Evolutionary conservation across 2,888 invertebrate species (phyloP).

Genomic region (Cylloceria caligata): DNA sequence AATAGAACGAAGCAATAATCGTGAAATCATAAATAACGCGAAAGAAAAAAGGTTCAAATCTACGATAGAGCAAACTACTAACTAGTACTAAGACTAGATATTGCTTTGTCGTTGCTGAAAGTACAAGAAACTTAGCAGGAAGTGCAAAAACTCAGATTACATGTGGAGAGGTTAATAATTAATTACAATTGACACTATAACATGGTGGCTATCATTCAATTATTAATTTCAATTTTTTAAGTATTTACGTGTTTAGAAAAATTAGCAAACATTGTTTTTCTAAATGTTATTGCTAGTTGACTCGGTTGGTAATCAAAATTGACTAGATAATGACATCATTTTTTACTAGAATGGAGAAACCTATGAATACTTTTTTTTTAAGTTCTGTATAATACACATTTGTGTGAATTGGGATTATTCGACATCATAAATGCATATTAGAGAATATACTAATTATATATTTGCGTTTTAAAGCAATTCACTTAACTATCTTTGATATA

Average conservation of each 20-base stretch:
- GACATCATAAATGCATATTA: slow-evolving; percentile 17
- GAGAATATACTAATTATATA: slow-evolving; percentile 31
- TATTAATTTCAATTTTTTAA: neutral
- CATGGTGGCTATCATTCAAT: too few relatives aligned
- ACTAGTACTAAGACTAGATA: slow-evolving; percentile 66
- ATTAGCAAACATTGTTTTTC: neutral
- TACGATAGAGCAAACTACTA: slow-evolving; percentile 52
- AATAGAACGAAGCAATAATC: slow-evolving; percentile 77
- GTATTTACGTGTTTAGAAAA: neutral
- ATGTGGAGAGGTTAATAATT: neutral
- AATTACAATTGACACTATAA: neutral
- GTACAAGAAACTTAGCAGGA: slow-evolving; percentile 1
- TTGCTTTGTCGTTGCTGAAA: slow-evolving; percentile 10
- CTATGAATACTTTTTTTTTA: slow-evolving; percentile 14
- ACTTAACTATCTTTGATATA: slow-evolving; percentile 79
- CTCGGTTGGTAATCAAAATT: neutral
- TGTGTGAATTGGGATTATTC: slow-evolving; percentile 41
- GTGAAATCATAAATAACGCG: slow-evolving; percentile 64
- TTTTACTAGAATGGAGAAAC: neutral
- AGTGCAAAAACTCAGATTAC: neutral
- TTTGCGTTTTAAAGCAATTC: slow-evolving; percentile 36
- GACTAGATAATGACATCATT: slow-evolving; percentile 30
- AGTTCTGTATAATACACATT: slow-evolving; percentile 22
- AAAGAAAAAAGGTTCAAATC: slow-evolving; percentile 71
- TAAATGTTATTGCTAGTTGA: neutral